These are phyloP conservation scores for Poeciliopsis presidionis DNA, from an alignment of 2,797 vertebrate species.

Conservation along the genomic window DNA sequence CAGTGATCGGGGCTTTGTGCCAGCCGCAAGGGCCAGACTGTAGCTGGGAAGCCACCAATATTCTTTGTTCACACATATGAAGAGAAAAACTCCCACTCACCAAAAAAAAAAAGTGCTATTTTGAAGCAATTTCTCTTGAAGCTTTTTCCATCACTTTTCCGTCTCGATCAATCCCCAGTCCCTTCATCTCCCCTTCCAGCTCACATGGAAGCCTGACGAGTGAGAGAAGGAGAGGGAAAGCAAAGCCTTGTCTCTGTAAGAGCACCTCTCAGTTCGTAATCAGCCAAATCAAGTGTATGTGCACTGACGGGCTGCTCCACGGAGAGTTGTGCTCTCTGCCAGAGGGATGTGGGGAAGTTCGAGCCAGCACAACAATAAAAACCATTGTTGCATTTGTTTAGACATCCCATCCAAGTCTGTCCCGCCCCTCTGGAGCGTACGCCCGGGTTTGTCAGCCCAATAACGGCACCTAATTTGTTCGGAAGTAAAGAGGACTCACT, in stretches of 20 bases:
- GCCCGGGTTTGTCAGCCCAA: conserved; percentile 52
- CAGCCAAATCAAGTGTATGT: conserved; percentile 64
- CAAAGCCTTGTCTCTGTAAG: conserved; percentile 47
- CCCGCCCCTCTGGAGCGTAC: conserved; percentile 45
- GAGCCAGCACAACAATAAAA: conserved; percentile 72
- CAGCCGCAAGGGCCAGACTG: conserved; percentile 52
- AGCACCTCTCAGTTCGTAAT: conserved; percentile 56
- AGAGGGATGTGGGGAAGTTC: conserved; percentile 60
- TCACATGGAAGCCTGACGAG: conserved; percentile 40
- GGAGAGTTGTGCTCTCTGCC: conserved; percentile 52
- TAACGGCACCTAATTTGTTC: conserved; percentile 70
- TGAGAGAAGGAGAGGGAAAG: conserved; percentile 41
- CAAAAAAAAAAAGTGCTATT: conserved; percentile 60
- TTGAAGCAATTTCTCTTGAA: conserved; percentile 34
- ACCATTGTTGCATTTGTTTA: conserved; percentile 75
- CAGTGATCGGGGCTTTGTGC: conserved; percentile 65
- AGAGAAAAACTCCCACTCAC: conserved; percentile 41
- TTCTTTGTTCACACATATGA: conserved; percentile 71
- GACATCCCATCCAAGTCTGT: conserved; percentile 56
- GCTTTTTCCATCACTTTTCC: conserved; percentile 40
- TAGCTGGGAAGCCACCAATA: conserved; percentile 60
- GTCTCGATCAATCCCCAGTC: conserved; percentile 40
- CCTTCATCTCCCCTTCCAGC: conserved; percentile 46
- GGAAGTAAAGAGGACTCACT: conserved; percentile 57
- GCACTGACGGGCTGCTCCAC: conserved; percentile 63